Base-by-base conservation (phyloP, 2,113 vertebrate species). In the Pungitius pungitius region DNA sequence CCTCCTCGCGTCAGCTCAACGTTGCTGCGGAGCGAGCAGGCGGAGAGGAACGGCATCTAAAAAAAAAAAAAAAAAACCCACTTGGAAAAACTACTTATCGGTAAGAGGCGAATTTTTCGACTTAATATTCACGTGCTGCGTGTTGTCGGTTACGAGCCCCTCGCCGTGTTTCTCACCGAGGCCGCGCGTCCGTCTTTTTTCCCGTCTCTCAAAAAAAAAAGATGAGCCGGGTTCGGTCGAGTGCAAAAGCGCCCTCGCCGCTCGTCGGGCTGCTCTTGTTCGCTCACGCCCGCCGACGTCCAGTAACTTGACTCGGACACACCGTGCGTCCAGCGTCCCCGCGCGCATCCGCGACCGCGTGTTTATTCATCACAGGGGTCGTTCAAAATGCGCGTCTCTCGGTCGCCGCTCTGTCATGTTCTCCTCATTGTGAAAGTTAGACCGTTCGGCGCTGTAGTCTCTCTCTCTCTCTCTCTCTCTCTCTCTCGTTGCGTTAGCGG, bases 51-150 rank as follows among this genome's bases (percentile, higher is more conserved):
- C 90, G 80, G 92, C 92, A 92, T 93, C 93, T 90, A 58, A 55
- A 30, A n/a, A n/a, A n/a, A n/a, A n/a, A n/a, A n/a, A n/a, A n/a
- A n/a, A 92, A 93, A 86, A 94, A 94, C 72, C 92, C 80, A 93
- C 89, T 92, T 91, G 93, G 84, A 93, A 95, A 95, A 96, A 95
- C 95, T 95, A 94, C 89, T 92, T 92, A 91, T 79, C 91, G 95
- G 96, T 96, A 94, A 96, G 95, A 83, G 80, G 88, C 85, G 75
- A 67, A 85, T 87, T 87, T 74, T 61, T 84, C 57, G 87, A 90
- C 91, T 81, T 60, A 83, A 90, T 90, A 93, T 92, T 91, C 90
- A 90, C 75, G 24, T 88, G 51, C 87, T 75, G 12, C 11, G 79
- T 67, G 77, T 72, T 86, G 85, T 88, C 78, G 42, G 72, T 77